Conservation (phyloP, 1,140 invertebrate species). For the Camponotus floridanus region DNA sequence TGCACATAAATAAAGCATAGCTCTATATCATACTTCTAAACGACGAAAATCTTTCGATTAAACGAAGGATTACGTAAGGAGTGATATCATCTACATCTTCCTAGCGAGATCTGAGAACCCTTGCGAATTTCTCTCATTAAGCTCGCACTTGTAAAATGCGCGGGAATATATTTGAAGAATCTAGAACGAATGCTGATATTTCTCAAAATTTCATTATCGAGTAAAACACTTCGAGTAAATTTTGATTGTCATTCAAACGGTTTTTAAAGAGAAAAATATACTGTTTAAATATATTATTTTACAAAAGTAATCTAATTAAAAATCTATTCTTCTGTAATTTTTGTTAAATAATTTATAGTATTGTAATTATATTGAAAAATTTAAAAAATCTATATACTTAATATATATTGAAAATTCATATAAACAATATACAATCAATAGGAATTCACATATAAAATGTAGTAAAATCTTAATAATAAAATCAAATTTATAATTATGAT, state of each 20-base stretch:
- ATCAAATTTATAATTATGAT: background rate
- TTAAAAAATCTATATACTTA: background rate
- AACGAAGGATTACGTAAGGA: slow-evolving; percentile 63
- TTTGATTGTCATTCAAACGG: background rate
- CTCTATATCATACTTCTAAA: slow-evolving; percentile 54
- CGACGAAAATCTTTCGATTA: slow-evolving; percentile 44
- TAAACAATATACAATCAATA: too few species aligned
- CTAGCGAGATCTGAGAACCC: background rate
- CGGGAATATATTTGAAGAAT: slow-evolving; percentile 44
- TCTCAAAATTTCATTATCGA: slow-evolving; percentile 26
- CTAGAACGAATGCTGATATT: slow-evolving; percentile 7
- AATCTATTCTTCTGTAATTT: background rate
- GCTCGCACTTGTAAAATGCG: slow-evolving; percentile 25
- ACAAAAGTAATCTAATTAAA: background rate
- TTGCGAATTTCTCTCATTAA: slow-evolving; percentile 60
- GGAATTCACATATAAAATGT: background rate
- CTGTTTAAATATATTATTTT: background rate
- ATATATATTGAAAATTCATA: background rate
- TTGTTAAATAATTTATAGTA: background rate
- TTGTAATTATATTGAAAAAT: background rate
- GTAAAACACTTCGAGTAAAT: slow-evolving; percentile 25
- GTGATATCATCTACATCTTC: slow-evolving; percentile 5
- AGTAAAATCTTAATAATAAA: slow-evolving; percentile 3
- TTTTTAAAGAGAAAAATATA: background rate
- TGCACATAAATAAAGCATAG: slow-evolving; percentile 71